Percentiles rank a stretch among this genome's conserved stretches.
Evolutionary conservation across 1,140 invertebrate species (phyloP).

Genomic region (Oryzaephilus surinamensis): DNA sequence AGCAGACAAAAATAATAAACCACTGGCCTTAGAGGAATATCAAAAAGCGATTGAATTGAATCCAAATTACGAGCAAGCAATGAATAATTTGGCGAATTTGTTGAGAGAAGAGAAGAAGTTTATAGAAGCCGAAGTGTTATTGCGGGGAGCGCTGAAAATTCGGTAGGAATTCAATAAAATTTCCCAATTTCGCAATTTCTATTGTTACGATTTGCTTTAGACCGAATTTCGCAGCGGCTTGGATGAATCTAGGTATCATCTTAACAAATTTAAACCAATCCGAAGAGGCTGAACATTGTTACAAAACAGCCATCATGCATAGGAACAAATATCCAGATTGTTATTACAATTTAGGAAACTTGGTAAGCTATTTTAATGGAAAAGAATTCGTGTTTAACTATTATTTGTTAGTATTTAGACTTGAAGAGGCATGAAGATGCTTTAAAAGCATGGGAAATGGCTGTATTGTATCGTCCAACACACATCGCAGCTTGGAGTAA

Average conservation of each 20-base stretch:
- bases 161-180: no score
- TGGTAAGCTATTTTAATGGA: constrained; percentile 47
- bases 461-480: constrained; percentile 62
- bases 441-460: constrained; percentile 65
- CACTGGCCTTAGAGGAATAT: constrained; percentile 67
- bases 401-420: constrained; percentile 45
- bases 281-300: constrained; percentile 65
- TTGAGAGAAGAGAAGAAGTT: constrained; percentile 67
- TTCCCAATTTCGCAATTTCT: constrained; percentile 7
- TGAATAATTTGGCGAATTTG: constrained; percentile 95
- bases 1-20: constrained; percentile 59
- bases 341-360: constrained; percentile 88
- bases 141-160: constrained; percentile 61
- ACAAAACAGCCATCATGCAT: constrained; percentile 63
- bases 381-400: constrained; percentile 5
- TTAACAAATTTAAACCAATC: constrained; percentile 62
- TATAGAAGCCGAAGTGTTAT: constrained; percentile 62
- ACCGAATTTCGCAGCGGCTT: constrained; percentile 83
- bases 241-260: constrained; percentile 97
- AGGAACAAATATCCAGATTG: constrained; percentile 82
- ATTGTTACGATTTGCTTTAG: constrained; percentile 36
- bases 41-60: constrained; percentile 46
- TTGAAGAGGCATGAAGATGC: constrained; percentile 43
- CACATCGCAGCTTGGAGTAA: constrained; percentile 87
- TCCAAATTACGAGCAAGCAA: constrained; percentile 88